Base-by-base conservation (phyloP, 2,113 vertebrate genomes). In the Ictalurus furcatus region DNA sequence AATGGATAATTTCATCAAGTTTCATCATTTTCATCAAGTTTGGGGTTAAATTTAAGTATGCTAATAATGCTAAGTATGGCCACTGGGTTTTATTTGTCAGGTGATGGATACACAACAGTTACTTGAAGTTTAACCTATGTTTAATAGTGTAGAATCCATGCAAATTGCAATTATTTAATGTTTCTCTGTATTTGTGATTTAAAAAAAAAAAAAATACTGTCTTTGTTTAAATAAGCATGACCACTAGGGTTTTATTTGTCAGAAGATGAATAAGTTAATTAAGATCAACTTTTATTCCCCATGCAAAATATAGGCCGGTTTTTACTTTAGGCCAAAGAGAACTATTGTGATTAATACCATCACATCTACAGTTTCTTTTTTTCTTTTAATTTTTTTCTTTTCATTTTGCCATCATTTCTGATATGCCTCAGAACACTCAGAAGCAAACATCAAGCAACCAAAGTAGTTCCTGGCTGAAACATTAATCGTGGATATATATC, bases 231-330 rank as follows among this genome's bases (percentile, higher is more conserved):
- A 74, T 74, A 79, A 79, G 21, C 13, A 79, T 52, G 44, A 52
- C 52, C 52, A 56, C 28, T 81, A 12, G 52, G 6, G 52, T 81
- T 85, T 48, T 85, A 52, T 71, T 71, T 4, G 9, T 85, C 6
- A 44, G 84, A 69, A 54, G 84, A 71, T 54, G 17, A 54, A 85
- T 34, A 69, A 21, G 63, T 30, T 71, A 56, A 85, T 85, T 85
- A 85, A 69, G 61, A 67, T 52, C 37, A 69, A 6, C 37, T 44
- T 85, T 52, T 67, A 67, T 85, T 67, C 1, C 40, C 28, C 59
- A 85, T 85, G 34, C 40, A 69, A 69, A 84, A 84, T 65, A 84
- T 52, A 87, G 56, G 28, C 37, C 9, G 23, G 56, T 74, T 63
- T 79, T 40, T 40, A 78, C 73, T 44, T 52, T 17, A 59, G 34